Conservation (phyloP, 2,113 vertebrate genomes). For the Xiphias gladius region DNA sequence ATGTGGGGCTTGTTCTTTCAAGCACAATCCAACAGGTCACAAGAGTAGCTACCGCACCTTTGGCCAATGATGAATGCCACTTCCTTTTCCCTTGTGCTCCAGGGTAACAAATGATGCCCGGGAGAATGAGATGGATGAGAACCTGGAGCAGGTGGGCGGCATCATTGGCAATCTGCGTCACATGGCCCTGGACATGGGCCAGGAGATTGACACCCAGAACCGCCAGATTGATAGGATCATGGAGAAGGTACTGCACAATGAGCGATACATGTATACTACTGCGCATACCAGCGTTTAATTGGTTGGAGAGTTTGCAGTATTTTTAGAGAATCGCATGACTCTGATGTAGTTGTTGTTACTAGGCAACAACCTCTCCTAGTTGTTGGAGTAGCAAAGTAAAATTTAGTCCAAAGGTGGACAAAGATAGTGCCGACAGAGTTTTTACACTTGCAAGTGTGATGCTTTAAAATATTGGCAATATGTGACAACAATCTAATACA, state of each 20-base stretch:
- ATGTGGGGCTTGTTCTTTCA: background rate
- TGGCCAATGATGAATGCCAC: slow-evolving; percentile 26
- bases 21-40: too few species aligned
- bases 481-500: background rate
- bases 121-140: slow-evolving; percentile 99
- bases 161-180: slow-evolving; percentile 99
- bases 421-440: background rate
- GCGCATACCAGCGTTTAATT: background rate
- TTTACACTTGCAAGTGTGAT: background rate
- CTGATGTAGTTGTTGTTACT: background rate
- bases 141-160: slow-evolving; percentile 97
- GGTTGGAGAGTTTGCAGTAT: background rate
- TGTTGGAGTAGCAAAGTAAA: background rate
- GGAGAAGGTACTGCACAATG: slow-evolving; percentile 91
- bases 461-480: background rate
- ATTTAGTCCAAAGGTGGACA: background rate
- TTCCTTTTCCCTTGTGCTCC: slow-evolving; percentile 28
- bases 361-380: slow-evolving; percentile 2
- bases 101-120: slow-evolving; percentile 98
- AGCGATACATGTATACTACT: background rate
- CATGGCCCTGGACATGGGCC: slow-evolving; percentile 99
- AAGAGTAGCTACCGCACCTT: background rate
- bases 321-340: background rate
- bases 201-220: slow-evolving; percentile 99
- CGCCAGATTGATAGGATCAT: slow-evolving; percentile 99